Percentiles rank a stretch among this genome's conserved stretches.
phyloP scores from a whole-genome alignment of 2,113 vertebrate species.

The Cyphomyrus plagiostoma region DNA sequence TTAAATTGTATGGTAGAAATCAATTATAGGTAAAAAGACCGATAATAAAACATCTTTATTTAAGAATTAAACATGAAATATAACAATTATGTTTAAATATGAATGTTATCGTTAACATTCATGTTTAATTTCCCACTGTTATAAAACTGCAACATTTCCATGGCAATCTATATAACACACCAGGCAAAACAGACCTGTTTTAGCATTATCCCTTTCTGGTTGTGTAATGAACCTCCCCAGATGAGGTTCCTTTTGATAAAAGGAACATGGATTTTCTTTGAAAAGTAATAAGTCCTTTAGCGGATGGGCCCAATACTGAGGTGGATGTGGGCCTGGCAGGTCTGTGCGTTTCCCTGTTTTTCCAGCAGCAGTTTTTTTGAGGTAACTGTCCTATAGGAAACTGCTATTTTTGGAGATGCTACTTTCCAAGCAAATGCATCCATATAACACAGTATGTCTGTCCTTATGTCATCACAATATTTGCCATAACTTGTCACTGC shows the following conservation, averaged over 20 bases:
- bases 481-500: not conserved
- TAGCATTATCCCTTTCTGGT: not conserved
- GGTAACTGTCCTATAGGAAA: not conserved
- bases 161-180: not conserved
- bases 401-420: not conserved
- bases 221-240: not conserved
- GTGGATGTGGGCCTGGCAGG: not conserved
- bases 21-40: not conserved
- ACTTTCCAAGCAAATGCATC: not conserved
- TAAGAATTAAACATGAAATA: not conserved
- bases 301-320: not conserved
- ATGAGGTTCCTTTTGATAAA: not conserved
- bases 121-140: not conserved
- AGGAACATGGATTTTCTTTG: not conserved
- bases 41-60: not conserved
- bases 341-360: not conserved
- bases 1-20: not conserved
- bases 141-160: not conserved
- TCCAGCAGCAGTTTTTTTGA: not conserved
- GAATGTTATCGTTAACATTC: not conserved
- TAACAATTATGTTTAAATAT: not conserved
- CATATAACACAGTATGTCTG: not conserved
- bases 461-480: not conserved
- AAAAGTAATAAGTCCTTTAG: not conserved
- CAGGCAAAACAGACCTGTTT: not conserved